Evolutionary conservation across 2,888 invertebrate genomes (phyloP), one percentile per base, ranked within the genome.

Genomic region (Zootermopsis nevadensis): DNA sequence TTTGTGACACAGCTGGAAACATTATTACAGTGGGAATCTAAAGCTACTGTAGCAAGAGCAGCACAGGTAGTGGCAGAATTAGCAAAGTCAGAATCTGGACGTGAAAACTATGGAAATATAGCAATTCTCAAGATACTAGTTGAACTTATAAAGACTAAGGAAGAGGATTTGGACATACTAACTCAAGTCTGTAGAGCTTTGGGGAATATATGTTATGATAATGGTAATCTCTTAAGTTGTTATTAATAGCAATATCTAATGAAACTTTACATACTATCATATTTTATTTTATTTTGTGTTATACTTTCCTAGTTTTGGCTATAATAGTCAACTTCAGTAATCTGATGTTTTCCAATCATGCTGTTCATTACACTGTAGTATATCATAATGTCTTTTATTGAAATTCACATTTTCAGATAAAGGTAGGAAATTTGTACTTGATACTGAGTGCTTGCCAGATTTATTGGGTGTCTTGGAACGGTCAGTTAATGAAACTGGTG

Each of bases 161-260:
- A 86, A 82, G 90, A 92, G 22, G 90, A 89, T 84, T 87, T 91
- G 84, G 92, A 93, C 85, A 88, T 94, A 81, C 90, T 94, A 15
- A 94, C 94, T 86, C 96, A 97, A 88, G 93, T 94, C 67, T 95
- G 95, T 86, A 92, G 97, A 87, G 96, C 96, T 4, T 90, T 98
- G 33, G 97, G 97, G 60, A 98, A 98, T 89, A 94, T 98, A 87
- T 97, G 96, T 88, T 97, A 95, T 89, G 95, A 97, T 88, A 96
- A 97, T 90, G 95, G 96, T 90, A 91, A 48, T 19, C 48, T 48
- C 19, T 48, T 48, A 0, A 48, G 15, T 19, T 48, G 19, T 48
- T 48, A 15, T 15, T 48, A 19, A 15, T 48, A 19, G 15, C 42
- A 48, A 4, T 19, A 4, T 19, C 19, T 48, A 15, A 48, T 48